Evolutionary conservation across 2,113 vertebrate species (phyloP), one percentile per base, ranked within the genome.

Genomic region (Ia io): DNA sequence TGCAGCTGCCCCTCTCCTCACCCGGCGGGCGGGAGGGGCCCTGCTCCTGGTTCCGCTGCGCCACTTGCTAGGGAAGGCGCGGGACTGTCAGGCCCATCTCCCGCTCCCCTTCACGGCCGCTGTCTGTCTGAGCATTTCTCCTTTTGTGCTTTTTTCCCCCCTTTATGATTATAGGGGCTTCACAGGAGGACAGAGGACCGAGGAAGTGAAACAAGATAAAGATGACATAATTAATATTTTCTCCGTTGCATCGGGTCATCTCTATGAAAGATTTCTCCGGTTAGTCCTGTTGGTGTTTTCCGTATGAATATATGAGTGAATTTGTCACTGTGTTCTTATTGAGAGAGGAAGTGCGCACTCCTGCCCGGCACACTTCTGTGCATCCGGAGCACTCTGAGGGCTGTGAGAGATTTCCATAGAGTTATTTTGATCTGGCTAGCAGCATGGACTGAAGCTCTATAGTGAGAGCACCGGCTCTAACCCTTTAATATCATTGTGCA

Each of bases 241-340:
- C 98, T 99, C 99, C 0, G 98, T 99, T 98, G 99, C 99, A 59
- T 99, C 99, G 10, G 99, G 99, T 94, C 99, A 99, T 97, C 98
- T 99, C 0, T 99, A 99, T 23, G 99, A 99, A 97, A 98, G 99
- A 97, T 99, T 99, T 98, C 99, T 99, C 91, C 99, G 99, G 99
- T 99, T 84, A 98, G 98, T 98, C 71, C 20, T 79, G 14, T 87
- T 90, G 76, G 84, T 96, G 87, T 85, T 94, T 95, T 93, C n/a
- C 18, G 5, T 74, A 7, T 56, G 20, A 56, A 56, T 51, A 6
- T 53, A 5, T 44, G 42, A 51, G 42, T 92, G 90, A 59, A 47
- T 83, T 88, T 91, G 6, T 91, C 82, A 51, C 13, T 61, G 44
- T 61, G 18, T 28, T 78, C 53, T 92, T 78, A 65, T 42, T 90